phyloP scores from a whole-genome alignment of 2,888 invertebrate species.

The Automeris io region DNA sequence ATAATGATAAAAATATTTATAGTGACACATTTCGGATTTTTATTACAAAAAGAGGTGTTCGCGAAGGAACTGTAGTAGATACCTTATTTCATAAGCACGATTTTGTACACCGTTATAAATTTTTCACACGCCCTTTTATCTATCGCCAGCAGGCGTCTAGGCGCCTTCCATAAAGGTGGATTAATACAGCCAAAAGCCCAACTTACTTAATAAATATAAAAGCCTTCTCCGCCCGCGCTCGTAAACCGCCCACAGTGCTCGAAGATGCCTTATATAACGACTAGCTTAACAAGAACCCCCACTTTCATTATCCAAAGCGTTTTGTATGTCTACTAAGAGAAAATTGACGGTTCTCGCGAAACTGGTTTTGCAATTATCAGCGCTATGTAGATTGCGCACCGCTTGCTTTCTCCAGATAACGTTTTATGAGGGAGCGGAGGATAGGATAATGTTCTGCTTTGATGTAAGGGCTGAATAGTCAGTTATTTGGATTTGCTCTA shows the following conservation, averaged over 20 bases:
- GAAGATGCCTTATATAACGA: slow-evolving; percentile 69
- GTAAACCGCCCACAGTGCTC: slow-evolving; percentile 71
- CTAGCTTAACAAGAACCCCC: slow-evolving; percentile 44
- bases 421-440: slow-evolving; percentile 63
- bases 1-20: too few species aligned
- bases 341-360: slow-evolving; percentile 35
- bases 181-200: slow-evolving; percentile 75
- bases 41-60: too few species aligned
- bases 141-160: slow-evolving; percentile 49
- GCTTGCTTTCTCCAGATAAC: slow-evolving; percentile 72
- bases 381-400: slow-evolving; percentile 73
- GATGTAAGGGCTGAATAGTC: slow-evolving; percentile 59
- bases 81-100: too few species aligned
- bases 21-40: too few species aligned
- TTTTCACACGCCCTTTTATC: slow-evolving; percentile 20
- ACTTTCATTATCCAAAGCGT: slow-evolving; percentile 51
- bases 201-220: slow-evolving; percentile 79
- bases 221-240: slow-evolving; percentile 70
- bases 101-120: slow-evolving; percentile 15
- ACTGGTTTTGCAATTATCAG: slow-evolving; percentile 66
- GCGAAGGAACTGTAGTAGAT: too few species aligned
- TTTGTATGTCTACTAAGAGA: slow-evolving; percentile 19
- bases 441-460: slow-evolving; percentile 73
- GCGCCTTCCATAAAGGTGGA: slow-evolving; percentile 72
- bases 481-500: slow-evolving; percentile 48